Evolutionary conservation across 1,140 invertebrate genomes (phyloP).

Genomic region (Drosophila willistoni): DNA sequence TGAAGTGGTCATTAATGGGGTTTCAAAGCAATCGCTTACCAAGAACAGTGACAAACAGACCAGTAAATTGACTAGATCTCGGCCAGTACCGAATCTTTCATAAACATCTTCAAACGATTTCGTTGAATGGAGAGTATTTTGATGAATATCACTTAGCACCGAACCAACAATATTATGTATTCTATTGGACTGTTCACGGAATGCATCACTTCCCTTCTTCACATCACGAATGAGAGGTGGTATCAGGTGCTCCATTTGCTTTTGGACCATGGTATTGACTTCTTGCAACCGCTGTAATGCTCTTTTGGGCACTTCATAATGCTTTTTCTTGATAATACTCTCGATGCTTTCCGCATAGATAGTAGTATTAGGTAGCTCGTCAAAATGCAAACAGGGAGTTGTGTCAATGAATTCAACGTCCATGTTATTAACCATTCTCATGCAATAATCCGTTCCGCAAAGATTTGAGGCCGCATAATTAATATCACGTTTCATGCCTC

Average conservation of each 20-base stretch:
- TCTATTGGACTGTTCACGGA: constrained; percentile 16
- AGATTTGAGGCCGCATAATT: constrained; percentile 39
- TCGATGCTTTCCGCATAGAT: constrained; percentile 26
- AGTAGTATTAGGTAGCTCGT: constrained; percentile 40
- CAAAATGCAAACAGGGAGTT: constrained; percentile 52
- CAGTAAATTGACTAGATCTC: constrained; percentile 54
- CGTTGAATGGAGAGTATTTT: constrained; percentile 35
- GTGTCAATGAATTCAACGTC: constrained; percentile 86
- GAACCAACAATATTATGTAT: constrained; percentile 43
- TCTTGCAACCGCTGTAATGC: constrained; percentile 24
- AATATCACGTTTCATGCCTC: constrained; percentile 87
- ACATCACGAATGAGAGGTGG: constrained; percentile 38
- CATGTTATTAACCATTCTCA: constrained; percentile 84
- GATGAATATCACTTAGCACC: constrained; percentile 45
- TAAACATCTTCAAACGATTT: constrained; percentile 61
- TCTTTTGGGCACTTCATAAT: constrained; percentile 6
- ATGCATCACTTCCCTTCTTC: constrained; percentile 17
- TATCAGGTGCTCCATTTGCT: constrained; percentile 12
- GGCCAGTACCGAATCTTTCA: constrained; percentile 43
- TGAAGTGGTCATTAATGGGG: neutral
- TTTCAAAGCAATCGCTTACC: constrained; percentile 48
- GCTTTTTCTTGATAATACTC: neutral
- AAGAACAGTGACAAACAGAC: constrained; percentile 84
- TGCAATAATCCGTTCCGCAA: constrained; percentile 42
- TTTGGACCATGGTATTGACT: constrained; percentile 22